These are phyloP conservation scores for Xestia rhomboidea DNA, from an alignment of 2,888 invertebrate species.

Conservation along the genomic window DNA sequence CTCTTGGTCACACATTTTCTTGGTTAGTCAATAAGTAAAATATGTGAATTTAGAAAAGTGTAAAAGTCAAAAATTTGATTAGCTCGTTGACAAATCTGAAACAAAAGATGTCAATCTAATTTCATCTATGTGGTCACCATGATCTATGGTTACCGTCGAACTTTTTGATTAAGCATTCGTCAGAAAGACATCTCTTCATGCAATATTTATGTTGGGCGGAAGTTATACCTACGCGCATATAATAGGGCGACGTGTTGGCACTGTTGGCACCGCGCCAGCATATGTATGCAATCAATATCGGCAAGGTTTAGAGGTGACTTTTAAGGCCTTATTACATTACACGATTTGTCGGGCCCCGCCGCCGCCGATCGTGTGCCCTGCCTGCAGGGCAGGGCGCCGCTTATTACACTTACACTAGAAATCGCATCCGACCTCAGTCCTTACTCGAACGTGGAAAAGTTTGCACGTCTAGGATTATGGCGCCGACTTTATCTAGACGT, in stretches of 20 bases:
- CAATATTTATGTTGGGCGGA: not conserved
- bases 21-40: conserved; percentile 15
- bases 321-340: too few species aligned
- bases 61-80: conserved; percentile 17
- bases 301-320: conserved; percentile 18
- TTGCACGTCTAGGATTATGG: too few species aligned
- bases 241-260: conserved; percentile 23
- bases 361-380: too few species aligned
- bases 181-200: not conserved
- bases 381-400: too few species aligned
- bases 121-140: conserved; percentile 20
- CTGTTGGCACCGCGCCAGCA: conserved; percentile 36
- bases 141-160: not conserved
- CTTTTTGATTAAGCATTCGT: conserved; percentile 28
- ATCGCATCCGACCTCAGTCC: too few species aligned
- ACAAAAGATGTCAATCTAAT: conserved; percentile 49
- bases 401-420: too few species aligned
- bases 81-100: conserved; percentile 25
- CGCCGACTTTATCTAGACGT: too few species aligned
- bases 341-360: too few species aligned
- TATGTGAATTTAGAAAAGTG: not conserved
- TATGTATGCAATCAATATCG: conserved; percentile 26
- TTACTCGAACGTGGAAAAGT: too few species aligned
- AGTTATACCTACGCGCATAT: not conserved
- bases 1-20: conserved; percentile 85